A percentile compares a stretch with the other conserved stretches of the same genome.
These are phyloP conservation scores for Drosophila villosipedis DNA, from an alignment of 2,888 invertebrate species.

Conservation along the genomic window DNA sequence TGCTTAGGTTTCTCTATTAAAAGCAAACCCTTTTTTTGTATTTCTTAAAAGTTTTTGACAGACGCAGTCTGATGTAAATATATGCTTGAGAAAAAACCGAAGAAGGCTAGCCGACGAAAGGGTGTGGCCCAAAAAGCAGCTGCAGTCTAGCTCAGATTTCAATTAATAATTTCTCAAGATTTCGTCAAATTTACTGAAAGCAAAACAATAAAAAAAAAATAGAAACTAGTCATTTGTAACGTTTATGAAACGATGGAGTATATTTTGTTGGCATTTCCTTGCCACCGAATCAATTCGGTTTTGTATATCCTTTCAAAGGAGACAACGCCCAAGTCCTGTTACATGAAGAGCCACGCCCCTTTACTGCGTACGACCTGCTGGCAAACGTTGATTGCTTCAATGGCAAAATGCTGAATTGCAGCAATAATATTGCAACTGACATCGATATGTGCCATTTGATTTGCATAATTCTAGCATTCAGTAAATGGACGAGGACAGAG, in stretches of 20 bases:
- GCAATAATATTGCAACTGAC: conserved; percentile 79
- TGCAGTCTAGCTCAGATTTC: conserved; percentile 68
- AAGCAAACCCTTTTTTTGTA: conserved; percentile 42
- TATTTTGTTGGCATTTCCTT: conserved; percentile 8
- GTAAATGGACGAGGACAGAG: conserved; percentile 26
- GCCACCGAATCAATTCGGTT: conserved; percentile 46
- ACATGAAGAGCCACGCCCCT: conserved; percentile 11
- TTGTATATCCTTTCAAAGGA: conserved; percentile 43
- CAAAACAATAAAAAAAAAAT: neutral
- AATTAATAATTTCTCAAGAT: conserved; percentile 37
- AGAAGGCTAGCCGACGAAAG: conserved; percentile 32
- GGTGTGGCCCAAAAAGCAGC: conserved; percentile 69
- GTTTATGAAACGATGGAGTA: neutral
- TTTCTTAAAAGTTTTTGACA: conserved; percentile 70
- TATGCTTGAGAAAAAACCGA: conserved; percentile 14
- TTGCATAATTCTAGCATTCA: conserved; percentile 72
- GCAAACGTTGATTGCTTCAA: conserved; percentile 56
- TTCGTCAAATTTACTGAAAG: neutral
- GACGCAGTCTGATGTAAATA: conserved; percentile 75
- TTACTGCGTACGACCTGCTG: neutral
- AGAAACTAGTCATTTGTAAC: conserved; percentile 6
- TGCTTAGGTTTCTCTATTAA: conserved; percentile 63
- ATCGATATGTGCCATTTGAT: conserved; percentile 79
- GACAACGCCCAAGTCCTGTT: conserved; percentile 53
- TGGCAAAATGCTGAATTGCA: conserved; percentile 73